Conservation (phyloP, 2,888 invertebrate species). For the Pseudanteris insignis region DNA sequence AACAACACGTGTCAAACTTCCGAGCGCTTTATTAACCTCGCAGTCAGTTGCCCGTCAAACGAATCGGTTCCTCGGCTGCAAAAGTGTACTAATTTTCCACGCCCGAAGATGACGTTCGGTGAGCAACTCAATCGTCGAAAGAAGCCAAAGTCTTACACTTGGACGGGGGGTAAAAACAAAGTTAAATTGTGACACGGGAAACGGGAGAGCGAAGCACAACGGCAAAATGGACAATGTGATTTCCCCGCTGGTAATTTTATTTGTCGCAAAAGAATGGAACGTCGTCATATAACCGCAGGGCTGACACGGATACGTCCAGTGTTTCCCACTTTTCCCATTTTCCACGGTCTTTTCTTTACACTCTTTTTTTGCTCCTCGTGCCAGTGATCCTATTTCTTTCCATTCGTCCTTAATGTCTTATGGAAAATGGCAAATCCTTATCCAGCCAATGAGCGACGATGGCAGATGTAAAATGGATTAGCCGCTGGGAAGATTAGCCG, state of each 20-base stretch:
- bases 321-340: slow-evolving; percentile 5
- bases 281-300: slow-evolving; percentile 39
- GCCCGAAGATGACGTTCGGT: no score
- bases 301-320: slow-evolving; percentile 33
- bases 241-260: slow-evolving; percentile 46
- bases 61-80: no score
- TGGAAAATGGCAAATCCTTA: slow-evolving; percentile 13
- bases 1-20: no score
- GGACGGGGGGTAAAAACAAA: no score
- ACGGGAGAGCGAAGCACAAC: slow-evolving; percentile 31
- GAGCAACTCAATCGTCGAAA: no score
- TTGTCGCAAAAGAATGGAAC: slow-evolving; percentile 44
- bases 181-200: slow-evolving; percentile 35
- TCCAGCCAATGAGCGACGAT: slow-evolving; percentile 1
- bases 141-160: no score
- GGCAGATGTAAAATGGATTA: slow-evolving; percentile 29
- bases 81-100: no score
- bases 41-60: no score
- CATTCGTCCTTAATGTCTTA: slow-evolving; percentile 10
- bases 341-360: background rate
- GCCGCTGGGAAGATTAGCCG: slow-evolving; percentile 14
- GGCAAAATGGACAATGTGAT: slow-evolving; percentile 43
- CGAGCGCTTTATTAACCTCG: no score
- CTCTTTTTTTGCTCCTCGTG: background rate
- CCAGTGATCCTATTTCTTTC: slow-evolving; percentile 15